Evolutionary conservation across 2,113 vertebrate species (phyloP).

Genomic region (Baryphthengus martii): DNA sequence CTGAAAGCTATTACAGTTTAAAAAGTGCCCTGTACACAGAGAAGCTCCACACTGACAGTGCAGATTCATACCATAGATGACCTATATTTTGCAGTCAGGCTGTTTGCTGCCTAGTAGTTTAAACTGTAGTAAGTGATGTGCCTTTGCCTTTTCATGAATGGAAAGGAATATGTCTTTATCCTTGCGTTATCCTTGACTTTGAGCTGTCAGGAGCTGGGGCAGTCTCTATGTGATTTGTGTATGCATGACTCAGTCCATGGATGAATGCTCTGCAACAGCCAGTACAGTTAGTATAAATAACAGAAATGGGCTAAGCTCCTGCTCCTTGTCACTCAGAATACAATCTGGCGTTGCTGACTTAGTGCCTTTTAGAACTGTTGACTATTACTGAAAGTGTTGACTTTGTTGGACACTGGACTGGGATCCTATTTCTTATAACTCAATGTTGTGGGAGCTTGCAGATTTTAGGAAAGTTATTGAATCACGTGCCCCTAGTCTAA

Average conservation of each 20-base stretch:
- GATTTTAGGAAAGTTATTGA: neutral
- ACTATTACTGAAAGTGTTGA: neutral
- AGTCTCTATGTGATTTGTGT: neutral
- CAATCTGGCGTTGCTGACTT: neutral
- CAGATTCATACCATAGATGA: neutral
- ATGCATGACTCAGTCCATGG: neutral
- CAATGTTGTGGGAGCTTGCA: neutral
- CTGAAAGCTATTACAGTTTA: neutral
- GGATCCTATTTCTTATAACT: neutral
- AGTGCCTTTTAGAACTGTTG: neutral
- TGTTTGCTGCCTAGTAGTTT: neutral
- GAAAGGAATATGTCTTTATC: neutral
- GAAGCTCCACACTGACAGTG: neutral
- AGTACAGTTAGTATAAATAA: neutral
- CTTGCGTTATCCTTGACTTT: neutral
- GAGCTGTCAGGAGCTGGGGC: neutral
- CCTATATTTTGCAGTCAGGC: neutral
- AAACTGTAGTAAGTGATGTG: neutral
- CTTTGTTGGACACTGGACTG: neutral
- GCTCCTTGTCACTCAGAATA: neutral
- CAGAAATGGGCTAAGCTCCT: neutral
- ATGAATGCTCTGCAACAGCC: neutral
- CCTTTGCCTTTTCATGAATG: neutral
- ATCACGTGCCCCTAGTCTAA: fast-evolving
- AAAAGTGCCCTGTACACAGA: neutral